phyloP scores from a whole-genome alignment of 2,888 invertebrate genomes.

The Synergus japonicus region DNA sequence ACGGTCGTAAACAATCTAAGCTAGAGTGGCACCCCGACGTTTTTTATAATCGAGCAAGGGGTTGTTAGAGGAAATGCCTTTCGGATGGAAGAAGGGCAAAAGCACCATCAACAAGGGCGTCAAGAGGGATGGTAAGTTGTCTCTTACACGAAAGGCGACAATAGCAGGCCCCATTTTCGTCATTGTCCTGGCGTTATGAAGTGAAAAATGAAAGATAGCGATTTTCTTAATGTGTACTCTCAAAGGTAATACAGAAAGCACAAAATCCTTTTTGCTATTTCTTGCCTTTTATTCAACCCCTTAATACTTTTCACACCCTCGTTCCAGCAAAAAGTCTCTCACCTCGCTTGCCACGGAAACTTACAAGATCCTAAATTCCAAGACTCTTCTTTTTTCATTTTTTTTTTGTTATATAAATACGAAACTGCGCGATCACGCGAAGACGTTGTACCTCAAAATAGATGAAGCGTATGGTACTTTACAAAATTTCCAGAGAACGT shows the following conservation, averaged over 20 bases:
- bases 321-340: not conserved
- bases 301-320: not conserved
- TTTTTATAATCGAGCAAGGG: conserved; percentile 38
- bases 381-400: not conserved
- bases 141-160: conserved; percentile 59
- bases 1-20: conserved; percentile 3
- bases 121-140: conserved; percentile 49
- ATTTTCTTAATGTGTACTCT: conserved; percentile 63
- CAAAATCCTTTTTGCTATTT: conserved; percentile 35
- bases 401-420: not conserved
- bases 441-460: not conserved
- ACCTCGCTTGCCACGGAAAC: too few relatives aligned
- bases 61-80: conserved; percentile 31
- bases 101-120: conserved; percentile 37
- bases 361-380: not conserved
- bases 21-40: conserved; percentile 17
- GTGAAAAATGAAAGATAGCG: conserved; percentile 75
- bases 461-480: conserved; percentile 13
- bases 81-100: conserved; percentile 27
- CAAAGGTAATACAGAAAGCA: conserved; percentile 42
- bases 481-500: conserved; percentile 20
- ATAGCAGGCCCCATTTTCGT: conserved; percentile 56
- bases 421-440: not conserved
- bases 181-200: conserved; percentile 73
- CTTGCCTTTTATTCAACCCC: not conserved